These are phyloP conservation scores for Bradypus variegatus DNA, from an alignment of 2,797 vertebrate genomes.

Conservation along the genomic window DNA sequence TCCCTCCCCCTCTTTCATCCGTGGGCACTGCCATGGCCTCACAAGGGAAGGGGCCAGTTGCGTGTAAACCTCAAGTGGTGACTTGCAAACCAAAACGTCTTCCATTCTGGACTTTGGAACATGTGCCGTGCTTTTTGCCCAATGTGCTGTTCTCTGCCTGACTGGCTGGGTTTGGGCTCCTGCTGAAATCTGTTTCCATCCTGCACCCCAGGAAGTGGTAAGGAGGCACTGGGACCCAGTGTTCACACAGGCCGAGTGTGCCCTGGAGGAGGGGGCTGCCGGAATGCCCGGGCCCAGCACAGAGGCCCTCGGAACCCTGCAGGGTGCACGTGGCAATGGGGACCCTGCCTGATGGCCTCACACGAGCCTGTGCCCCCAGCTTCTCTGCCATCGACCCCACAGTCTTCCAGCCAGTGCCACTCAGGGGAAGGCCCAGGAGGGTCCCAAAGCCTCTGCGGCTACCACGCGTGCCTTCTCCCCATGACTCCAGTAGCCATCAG, in stretches of 20 bases:
- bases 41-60: background rate
- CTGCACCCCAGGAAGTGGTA: rapidly evolving
- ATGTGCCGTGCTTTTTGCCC: rapidly evolving
- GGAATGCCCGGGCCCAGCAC: no score
- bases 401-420: background rate
- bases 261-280: no score
- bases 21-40: no score
- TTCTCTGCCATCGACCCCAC: background rate
- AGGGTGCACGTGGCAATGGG: no score
- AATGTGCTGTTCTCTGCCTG: background rate
- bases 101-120: background rate
- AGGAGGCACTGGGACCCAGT: background rate
- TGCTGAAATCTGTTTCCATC: background rate
- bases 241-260: no score
- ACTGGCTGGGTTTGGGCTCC: background rate
- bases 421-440: background rate
- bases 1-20: no score
- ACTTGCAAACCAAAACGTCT: rapidly evolving
- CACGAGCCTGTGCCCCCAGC: background rate
- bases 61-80: rapidly evolving
- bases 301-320: no score
- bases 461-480: background rate
- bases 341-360: no score
- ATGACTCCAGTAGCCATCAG: background rate
- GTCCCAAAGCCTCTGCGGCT: background rate